Conservation (phyloP, 2,797 vertebrate species). For the Heliangelus exortis region DNA sequence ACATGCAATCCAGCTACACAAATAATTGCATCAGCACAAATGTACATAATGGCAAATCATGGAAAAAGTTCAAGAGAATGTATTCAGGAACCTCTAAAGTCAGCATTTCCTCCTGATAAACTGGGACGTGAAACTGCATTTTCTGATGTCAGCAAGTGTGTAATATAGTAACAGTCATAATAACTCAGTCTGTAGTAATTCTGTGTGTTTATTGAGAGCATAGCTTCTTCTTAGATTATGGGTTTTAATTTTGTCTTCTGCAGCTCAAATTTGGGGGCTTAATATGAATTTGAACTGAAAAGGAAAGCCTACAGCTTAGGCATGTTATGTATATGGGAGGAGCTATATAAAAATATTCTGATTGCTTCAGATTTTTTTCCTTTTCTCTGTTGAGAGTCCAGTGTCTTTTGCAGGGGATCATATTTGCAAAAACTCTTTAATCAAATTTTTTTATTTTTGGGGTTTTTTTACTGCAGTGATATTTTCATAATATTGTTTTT, state of each 20-base stretch:
- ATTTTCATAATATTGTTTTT: background rate
- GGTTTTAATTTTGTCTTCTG: background rate
- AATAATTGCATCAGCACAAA: background rate
- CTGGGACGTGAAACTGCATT: background rate
- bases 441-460: background rate
- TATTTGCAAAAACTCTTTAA: background rate
- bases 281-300: background rate
- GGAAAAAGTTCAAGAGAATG: background rate
- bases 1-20: background rate
- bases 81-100: background rate
- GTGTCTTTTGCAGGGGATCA: background rate
- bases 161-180: background rate
- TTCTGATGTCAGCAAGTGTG: background rate
- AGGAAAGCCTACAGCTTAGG: background rate
- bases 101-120: background rate
- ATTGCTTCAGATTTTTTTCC: accelerated
- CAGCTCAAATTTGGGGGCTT: background rate
- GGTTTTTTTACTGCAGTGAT: background rate
- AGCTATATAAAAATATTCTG: background rate
- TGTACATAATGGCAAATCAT: background rate
- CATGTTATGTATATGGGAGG: background rate
- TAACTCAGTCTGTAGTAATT: background rate
- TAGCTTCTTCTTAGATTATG: background rate
- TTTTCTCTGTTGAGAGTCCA: background rate
- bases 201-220: accelerated